Conservation (phyloP, 2,888 invertebrate genomes). For the Corythucha ciliata region DNA sequence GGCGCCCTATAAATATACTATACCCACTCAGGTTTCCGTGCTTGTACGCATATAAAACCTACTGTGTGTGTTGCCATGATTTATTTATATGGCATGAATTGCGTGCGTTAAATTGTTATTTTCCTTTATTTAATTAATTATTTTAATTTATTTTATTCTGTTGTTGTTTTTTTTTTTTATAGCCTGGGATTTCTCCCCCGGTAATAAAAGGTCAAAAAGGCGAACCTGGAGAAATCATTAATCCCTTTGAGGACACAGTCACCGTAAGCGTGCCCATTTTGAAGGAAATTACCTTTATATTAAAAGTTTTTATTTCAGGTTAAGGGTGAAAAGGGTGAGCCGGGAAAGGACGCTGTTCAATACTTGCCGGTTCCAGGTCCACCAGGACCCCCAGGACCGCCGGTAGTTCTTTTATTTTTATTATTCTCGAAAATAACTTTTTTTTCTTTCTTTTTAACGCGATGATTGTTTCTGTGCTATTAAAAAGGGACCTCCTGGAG, state of each 20-base stretch:
- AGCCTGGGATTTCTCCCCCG: slow-evolving; percentile 28
- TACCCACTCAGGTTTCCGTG: too few species aligned
- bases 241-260: slow-evolving; percentile 21
- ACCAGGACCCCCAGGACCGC: slow-evolving; percentile 45
- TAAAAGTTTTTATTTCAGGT: slow-evolving; percentile 24
- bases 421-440: too few species aligned
- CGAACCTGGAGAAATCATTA: slow-evolving; percentile 30
- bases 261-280: neutral
- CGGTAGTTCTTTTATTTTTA: slow-evolving; percentile 46
- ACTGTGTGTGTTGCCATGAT: too few species aligned
- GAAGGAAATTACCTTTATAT: neutral
- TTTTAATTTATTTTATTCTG: too few species aligned
- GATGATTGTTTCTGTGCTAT: too few species aligned
- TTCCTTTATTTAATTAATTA: too few species aligned
- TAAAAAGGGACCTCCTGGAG: too few species aligned
- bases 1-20: too few species aligned
- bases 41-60: too few species aligned
- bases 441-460: too few species aligned
- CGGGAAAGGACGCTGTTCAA: slow-evolving; percentile 45
- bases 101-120: too few species aligned
- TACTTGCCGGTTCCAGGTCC: slow-evolving; percentile 56
- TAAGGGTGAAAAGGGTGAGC: slow-evolving; percentile 56
- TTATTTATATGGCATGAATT: too few species aligned
- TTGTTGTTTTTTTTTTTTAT: slow-evolving; percentile 13
- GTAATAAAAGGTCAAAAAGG: slow-evolving; percentile 33